A percentile compares a stretch with the other conserved stretches of the same genome.
These are phyloP conservation scores for Nothura maculosa DNA, from an alignment of 2,797 vertebrate species.

Conservation along the genomic window DNA sequence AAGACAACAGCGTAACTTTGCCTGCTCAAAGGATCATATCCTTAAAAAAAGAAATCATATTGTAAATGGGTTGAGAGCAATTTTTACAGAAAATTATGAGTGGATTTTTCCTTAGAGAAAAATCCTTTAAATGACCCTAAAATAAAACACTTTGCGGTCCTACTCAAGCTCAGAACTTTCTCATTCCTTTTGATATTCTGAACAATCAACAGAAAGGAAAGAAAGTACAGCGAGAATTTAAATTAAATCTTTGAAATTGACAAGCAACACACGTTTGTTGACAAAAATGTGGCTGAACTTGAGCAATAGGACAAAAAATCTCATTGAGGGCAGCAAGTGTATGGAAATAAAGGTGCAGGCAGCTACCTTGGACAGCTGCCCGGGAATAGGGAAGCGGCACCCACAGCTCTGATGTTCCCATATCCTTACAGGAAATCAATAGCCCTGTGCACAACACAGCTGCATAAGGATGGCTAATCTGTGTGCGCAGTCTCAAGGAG, in stretches of 20 bases:
- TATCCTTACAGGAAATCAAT: neutral
- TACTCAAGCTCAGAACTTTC: neutral
- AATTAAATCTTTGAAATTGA: neutral
- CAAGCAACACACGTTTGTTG: neutral
- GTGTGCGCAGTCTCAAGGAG: neutral
- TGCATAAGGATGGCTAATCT: no score
- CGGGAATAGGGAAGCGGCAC: rapidly evolving
- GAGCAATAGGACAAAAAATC: neutral
- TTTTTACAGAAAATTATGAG: neutral
- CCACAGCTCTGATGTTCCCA: neutral
- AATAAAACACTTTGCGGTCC: neutral
- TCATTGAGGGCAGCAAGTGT: rapidly evolving
- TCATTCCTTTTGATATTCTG: neutral
- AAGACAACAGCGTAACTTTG: neutral
- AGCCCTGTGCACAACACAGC: neutral
- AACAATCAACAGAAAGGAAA: neutral
- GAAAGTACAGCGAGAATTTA: neutral
- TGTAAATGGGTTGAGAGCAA: neutral
- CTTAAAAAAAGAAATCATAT: neutral
- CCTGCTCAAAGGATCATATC: neutral
- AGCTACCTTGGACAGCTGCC: neutral
- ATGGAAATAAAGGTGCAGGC: neutral
- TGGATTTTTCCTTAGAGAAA: neutral
- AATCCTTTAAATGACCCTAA: neutral
- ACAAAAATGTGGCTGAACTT: neutral